Evolutionary conservation across 2,797 vertebrate genomes (phyloP).

Genomic region (Nannoperca obscura): DNA sequence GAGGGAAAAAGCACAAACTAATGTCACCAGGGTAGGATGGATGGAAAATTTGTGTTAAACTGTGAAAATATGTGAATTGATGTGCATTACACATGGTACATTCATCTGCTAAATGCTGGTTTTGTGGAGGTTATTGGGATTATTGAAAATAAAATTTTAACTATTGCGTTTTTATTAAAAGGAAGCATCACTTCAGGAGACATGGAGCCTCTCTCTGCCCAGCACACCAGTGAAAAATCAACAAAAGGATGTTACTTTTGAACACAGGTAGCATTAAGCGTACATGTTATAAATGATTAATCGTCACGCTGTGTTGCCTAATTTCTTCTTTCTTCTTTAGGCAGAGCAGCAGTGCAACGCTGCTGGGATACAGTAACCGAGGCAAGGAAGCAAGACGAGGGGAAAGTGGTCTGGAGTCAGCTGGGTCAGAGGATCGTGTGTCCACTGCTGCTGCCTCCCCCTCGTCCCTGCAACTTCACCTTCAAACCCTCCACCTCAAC

Average conservation of each 20-base stretch:
- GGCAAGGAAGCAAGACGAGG: slow-evolving; percentile 32
- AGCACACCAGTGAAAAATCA: slow-evolving; percentile 26
- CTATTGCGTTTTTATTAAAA: slow-evolving; percentile 45
- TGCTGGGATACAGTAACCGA: slow-evolving; percentile 30
- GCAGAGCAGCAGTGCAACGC: slow-evolving; percentile 38
- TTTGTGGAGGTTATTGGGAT: background rate
- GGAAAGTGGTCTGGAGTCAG: slow-evolving; percentile 35
- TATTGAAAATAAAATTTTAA: background rate
- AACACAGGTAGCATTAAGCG: background rate
- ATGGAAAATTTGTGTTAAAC: background rate
- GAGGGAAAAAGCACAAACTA: slow-evolving; percentile 74
- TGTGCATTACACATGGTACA: background rate
- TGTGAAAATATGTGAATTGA: background rate
- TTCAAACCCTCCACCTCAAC: slow-evolving; percentile 72
- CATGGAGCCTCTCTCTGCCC: slow-evolving; percentile 41
- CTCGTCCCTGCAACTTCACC: slow-evolving; percentile 54
- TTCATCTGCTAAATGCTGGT: background rate
- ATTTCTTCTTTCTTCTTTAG: slow-evolving; percentile 44
- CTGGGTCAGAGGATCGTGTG: slow-evolving; percentile 46
- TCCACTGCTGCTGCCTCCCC: slow-evolving; percentile 13
- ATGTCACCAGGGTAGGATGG: slow-evolving; percentile 76
- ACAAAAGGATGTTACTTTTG: background rate
- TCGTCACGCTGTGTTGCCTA: background rate
- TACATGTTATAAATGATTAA: slow-evolving; percentile 13
- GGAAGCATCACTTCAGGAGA: slow-evolving; percentile 78